Base-by-base conservation (phyloP, 1,140 invertebrate species). In the Brachionus manjavacas region DNA sequence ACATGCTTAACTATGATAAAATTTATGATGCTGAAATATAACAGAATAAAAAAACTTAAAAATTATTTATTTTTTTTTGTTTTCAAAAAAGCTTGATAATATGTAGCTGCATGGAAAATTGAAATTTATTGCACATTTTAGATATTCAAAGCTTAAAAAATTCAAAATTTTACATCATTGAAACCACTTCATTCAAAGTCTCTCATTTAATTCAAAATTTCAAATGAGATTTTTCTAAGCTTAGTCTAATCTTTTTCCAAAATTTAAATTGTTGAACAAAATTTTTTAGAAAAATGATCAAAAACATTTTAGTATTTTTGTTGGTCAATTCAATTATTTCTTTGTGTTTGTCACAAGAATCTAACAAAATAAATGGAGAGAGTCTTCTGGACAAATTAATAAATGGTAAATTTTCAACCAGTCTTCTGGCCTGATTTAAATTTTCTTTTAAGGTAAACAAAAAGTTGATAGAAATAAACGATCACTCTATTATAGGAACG, bases 1-100 rank as follows among this genome's bases (percentile, higher is more conserved):
- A 49, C 4, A 23, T 76, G 20, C 23, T 76, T 35, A 76, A 76
- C 25, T 49, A 76, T 76, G 39, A 76, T 76, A 49, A 76, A 49
- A 49, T 49, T 49, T 49, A 49, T 76, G 20, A 20, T 25, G 72
- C n/a, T 49, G 12, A 35, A 49, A 9, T 35, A 49, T 25, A 76
- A 76, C 14, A 76, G 3, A 76, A 25, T 41, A 41, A 72, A 41
- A 35, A 6, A 16, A 11, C 12, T 39, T 8, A 72, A n/a, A 43
- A 16, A n/a, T 72, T 16, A 41, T 23, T 6, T 41, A n/a, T 46
- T 72, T 72, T 31, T n/a, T 68, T 31, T 68, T 68, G 31, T 35
- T 35, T 12, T 35, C 31, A 35, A 68, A 68, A 68, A n/a, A 64
- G 11, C 25, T 68, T 23, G 66, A 23, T 9, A 66, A 66, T 16